Conservation (phyloP, 1,140 invertebrate genomes). For the Potamilus streckersoni region DNA sequence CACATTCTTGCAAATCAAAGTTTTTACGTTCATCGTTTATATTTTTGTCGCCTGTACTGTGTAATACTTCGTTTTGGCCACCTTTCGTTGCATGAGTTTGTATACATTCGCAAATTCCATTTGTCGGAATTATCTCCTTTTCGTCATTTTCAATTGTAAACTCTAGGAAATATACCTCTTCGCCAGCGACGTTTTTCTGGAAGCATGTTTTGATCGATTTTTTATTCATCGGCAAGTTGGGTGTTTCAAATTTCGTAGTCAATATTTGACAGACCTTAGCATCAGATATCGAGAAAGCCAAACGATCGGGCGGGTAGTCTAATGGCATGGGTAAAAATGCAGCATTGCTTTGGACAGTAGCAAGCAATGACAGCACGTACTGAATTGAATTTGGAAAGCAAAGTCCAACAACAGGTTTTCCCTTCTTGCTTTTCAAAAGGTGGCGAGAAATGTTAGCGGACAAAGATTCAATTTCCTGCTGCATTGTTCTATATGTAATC, state of each 20-base stretch:
- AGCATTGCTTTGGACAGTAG: slow-evolving; percentile 18
- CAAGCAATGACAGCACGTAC: slow-evolving; percentile 40
- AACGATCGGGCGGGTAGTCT: slow-evolving; percentile 39
- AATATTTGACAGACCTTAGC: slow-evolving; percentile 29
- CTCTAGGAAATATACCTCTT: too few species aligned
- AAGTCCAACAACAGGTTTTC: slow-evolving; percentile 28
- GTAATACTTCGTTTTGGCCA: too few species aligned
- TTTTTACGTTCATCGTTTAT: not conserved
- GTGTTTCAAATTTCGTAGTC: slow-evolving; percentile 15
- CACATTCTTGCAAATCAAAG: not conserved
- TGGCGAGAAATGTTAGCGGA: too few species aligned
- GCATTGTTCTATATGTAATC: slow-evolving; percentile 15
- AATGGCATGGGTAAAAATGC: slow-evolving; percentile 43
- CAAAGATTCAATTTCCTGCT: too few species aligned
- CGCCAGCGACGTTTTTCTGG: not conserved
- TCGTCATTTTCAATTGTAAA: too few species aligned
- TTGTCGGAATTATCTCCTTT: too few species aligned
- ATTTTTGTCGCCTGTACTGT: not conserved
- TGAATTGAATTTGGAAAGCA: slow-evolving; percentile 43
- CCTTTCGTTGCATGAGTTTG: too few species aligned
- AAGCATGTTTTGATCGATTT: slow-evolving; percentile 18
- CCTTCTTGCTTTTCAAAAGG: not conserved
- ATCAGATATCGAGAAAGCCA: slow-evolving; percentile 42
- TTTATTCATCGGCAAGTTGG: slow-evolving; percentile 3
- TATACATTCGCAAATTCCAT: too few species aligned